A percentile compares a stretch with the other conserved stretches of the same genome.
phyloP scores from a whole-genome alignment of 2,797 vertebrate genomes.

The Poeciliopsis presidionis region DNA sequence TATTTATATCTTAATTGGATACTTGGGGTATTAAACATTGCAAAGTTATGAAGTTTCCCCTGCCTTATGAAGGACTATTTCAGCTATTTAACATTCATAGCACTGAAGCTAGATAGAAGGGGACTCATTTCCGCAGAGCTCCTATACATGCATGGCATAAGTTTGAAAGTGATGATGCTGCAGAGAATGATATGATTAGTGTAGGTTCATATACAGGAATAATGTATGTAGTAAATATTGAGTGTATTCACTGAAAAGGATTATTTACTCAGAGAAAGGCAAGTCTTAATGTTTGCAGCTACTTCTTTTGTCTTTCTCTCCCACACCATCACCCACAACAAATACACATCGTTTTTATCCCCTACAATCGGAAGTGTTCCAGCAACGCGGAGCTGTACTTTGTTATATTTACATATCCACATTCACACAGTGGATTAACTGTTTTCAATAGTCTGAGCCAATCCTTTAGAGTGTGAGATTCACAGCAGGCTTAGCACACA shows the following conservation, averaged over 20 bases:
- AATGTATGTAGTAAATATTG: slow-evolving; percentile 22
- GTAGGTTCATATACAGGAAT: slow-evolving; percentile 11
- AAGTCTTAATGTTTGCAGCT: slow-evolving; percentile 33
- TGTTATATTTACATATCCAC: slow-evolving; percentile 65
- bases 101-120: slow-evolving; percentile 5
- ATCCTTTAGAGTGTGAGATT: slow-evolving; percentile 53
- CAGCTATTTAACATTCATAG: background rate
- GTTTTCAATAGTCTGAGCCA: slow-evolving; percentile 56
- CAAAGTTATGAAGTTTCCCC: background rate
- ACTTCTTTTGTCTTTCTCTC: slow-evolving; percentile 31
- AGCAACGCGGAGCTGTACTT: slow-evolving; percentile 41
- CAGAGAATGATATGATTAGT: slow-evolving; percentile 12
- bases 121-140: slow-evolving; percentile 7
- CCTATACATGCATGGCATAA: background rate
- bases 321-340: slow-evolving; percentile 58
- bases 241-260: slow-evolving; percentile 35
- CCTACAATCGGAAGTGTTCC: slow-evolving; percentile 50
- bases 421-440: slow-evolving; percentile 59
- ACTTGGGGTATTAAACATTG: background rate
- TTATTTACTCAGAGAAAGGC: slow-evolving; percentile 46
- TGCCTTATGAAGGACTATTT: background rate
- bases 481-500: slow-evolving; percentile 53
- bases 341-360: slow-evolving; percentile 52
- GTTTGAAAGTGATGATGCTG: slow-evolving; percentile 11
- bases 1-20: background rate